Conservation (phyloP, 2,113 vertebrate genomes). For the Micromys minutus region DNA sequence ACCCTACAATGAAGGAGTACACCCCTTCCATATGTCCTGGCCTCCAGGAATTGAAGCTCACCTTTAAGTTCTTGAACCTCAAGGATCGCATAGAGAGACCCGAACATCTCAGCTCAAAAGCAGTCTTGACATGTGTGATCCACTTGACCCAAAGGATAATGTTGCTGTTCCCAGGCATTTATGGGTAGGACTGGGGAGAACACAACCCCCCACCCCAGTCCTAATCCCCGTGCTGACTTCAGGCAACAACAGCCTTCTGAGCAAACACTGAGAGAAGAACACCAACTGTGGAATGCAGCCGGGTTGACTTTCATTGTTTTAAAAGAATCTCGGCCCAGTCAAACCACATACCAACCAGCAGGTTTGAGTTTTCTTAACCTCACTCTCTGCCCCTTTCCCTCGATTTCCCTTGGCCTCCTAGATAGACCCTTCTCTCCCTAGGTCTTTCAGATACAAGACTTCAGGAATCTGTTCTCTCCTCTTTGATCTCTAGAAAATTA, state of each 20-base stretch:
- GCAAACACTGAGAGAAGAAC: background rate
- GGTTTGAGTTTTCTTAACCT: background rate
- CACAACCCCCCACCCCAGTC: background rate
- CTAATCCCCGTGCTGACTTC: background rate
- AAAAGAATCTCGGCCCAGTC: background rate
- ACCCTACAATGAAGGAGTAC: background rate
- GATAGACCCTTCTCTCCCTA: no score
- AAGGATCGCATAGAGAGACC: background rate
- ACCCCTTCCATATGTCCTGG: background rate
- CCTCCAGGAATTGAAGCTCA: background rate
- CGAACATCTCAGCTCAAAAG: background rate
- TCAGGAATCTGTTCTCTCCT: background rate
- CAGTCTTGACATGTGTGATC: background rate
- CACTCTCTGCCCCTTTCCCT: background rate
- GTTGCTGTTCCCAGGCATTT: background rate
- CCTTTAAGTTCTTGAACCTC: background rate
- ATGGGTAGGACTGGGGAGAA: background rate
- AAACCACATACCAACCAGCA: no score
- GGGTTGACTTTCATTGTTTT: background rate
- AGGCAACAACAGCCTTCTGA: background rate
- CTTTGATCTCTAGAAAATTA: background rate
- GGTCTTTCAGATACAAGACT: background rate
- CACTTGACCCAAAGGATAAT: background rate
- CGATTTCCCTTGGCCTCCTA: background rate
- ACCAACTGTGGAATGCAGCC: background rate